Evolutionary conservation across 2,888 invertebrate genomes (phyloP).

Genomic region (Clusia tigrina): DNA sequence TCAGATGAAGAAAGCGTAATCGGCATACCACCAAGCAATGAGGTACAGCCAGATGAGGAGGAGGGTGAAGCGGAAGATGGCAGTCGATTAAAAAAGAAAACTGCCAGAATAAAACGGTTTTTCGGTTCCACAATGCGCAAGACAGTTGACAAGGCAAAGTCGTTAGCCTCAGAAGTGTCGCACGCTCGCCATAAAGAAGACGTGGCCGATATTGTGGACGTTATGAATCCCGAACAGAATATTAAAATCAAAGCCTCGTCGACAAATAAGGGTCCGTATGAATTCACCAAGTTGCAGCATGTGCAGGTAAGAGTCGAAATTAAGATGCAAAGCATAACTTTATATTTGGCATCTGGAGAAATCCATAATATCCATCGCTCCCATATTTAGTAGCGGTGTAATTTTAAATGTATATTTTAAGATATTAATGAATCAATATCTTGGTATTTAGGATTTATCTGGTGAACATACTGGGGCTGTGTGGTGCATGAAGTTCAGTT

Average conservation of each 20-base stretch:
- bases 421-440: too few species aligned
- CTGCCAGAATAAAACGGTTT: constrained; percentile 77
- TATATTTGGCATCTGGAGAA: too few species aligned
- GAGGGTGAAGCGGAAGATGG: constrained; percentile 64
- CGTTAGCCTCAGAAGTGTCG: constrained; percentile 86
- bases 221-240: constrained; percentile 79
- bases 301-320: constrained; percentile 77
- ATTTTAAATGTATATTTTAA: constrained; percentile 9
- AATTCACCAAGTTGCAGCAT: constrained; percentile 90
- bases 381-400: too few species aligned
- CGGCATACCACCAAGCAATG: constrained; percentile 66
- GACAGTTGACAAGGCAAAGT: constrained; percentile 90
- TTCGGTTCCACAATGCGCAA: constrained; percentile 90
- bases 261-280: constrained; percentile 96
- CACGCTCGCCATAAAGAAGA: constrained; percentile 89
- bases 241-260: constrained; percentile 93
- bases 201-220: constrained; percentile 84
- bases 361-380: too few species aligned
- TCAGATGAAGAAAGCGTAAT: constrained; percentile 80
- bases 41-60: constrained; percentile 62
- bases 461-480: constrained; percentile 91
- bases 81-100: constrained; percentile 65
- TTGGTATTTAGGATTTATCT: constrained; percentile 71
- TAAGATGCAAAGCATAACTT: too few species aligned
- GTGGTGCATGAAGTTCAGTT: constrained; percentile 99